Evolutionary conservation across 2,797 vertebrate genomes (phyloP), one percentile per base, ranked within the genome.

Genomic region (Lacerta agilis): DNA sequence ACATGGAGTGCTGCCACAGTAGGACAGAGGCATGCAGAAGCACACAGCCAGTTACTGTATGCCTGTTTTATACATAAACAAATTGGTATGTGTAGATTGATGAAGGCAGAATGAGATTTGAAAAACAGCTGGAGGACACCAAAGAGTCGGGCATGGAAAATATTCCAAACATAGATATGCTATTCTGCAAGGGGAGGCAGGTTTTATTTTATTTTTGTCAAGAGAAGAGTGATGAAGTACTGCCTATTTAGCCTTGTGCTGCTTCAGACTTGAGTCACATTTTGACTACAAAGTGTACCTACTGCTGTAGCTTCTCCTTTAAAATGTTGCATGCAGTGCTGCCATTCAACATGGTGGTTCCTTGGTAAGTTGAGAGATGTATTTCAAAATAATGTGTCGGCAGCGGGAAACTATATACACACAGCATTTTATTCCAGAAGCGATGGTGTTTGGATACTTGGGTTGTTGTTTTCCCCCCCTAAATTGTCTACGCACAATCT

Each of bases 51-150:
- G 80, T 93, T 94, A 94, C 94, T 96, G 96, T 94, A 95, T 96
- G 94, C 92, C 93, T 95, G 94, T 94, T 96, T 97, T 95, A 94
- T 97, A 92, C 90, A 93, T 95, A 96, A 96, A 95, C 91, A 96
- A 95, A 97, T 95, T 95, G 94, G 90, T 95, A 95, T 90, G 94
- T 96, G 95, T 91, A 95, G 93, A 96, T 97, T 93, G 33, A 33
- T 33, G 33, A 33, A 33, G 33, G 33, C 33, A 33, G 33, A 33
- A 33, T 33, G 33, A 33, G 33, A 33, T 33, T 33, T 33, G 33
- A 33, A 33, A 33, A 33, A 33, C 33, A 33, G 33, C 33, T 33
- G 33, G 33, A 33, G 33, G 33, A 33, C 33, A 33, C 33, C 33
- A 96, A 94, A 90, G 82, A 92, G 92, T 95, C 87, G 95, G 85